A percentile compares a stretch with the other conserved stretches of the same genome.
These are phyloP conservation scores for Pimpla rufipes DNA, from an alignment of 2,888 invertebrate genomes.

Conservation along the genomic window DNA sequence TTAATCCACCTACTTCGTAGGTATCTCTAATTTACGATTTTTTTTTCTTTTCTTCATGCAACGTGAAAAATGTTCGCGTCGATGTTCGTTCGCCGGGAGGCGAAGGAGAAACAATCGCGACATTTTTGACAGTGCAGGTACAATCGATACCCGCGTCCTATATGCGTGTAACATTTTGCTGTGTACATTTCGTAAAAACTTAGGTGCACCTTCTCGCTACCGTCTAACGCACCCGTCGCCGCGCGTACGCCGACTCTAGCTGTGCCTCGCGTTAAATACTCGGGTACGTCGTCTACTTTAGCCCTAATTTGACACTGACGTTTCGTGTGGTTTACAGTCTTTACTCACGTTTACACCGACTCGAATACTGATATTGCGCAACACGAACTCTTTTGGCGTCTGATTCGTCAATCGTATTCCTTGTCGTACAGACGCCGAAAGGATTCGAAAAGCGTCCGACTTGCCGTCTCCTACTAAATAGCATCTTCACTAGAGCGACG, in stretches of 20 bases:
- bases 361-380: constrained; percentile 3
- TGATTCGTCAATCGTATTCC: neutral
- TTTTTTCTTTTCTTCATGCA: constrained; percentile 4
- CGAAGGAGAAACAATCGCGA: neutral
- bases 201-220: constrained; percentile 35
- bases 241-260: constrained; percentile 18
- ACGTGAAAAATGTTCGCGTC: constrained; percentile 11
- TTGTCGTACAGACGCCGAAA: constrained; percentile 8
- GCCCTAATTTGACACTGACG: constrained; percentile 60
- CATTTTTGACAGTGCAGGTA: constrained; percentile 27
- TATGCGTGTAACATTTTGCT: constrained; percentile 48
- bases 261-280: constrained; percentile 1
- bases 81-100: neutral
- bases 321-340: constrained; percentile 60
- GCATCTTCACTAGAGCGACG: neutral
- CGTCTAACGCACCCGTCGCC: constrained; percentile 22
- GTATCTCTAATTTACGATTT: constrained; percentile 32
- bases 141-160: constrained; percentile 33
- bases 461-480: neutral
- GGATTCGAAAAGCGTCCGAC: neutral
- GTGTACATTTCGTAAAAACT: constrained; percentile 56
- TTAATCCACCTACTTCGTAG: constrained; percentile 28
- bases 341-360: constrained; percentile 37
- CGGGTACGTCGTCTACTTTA: constrained; percentile 24
- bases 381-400: constrained; percentile 4